Evolutionary conservation across 2,888 invertebrate species (phyloP).

Genomic region (Sarcophaga rosellei): DNA sequence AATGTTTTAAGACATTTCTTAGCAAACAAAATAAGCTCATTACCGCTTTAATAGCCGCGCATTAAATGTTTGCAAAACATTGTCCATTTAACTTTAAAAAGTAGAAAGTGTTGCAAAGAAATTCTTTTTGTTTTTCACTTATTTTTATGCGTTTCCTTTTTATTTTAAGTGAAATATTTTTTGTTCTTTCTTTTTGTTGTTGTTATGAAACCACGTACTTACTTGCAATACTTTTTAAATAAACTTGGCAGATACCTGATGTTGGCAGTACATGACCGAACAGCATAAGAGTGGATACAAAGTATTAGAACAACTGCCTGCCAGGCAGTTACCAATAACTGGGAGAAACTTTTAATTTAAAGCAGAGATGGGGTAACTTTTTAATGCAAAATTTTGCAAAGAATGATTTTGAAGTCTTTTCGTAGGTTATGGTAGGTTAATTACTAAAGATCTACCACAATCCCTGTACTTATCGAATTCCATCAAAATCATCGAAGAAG

Average conservation of each 20-base stretch:
- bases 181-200: neutral
- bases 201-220: conserved; percentile 28
- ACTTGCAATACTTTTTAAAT: neutral
- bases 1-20: too few species aligned
- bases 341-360: neutral
- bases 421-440: too few species aligned
- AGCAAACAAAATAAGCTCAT: neutral
- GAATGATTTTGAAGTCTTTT: too few species aligned
- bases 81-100: conserved; percentile 22
- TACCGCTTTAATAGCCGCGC: conserved; percentile 7
- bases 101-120: conserved; percentile 27
- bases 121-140: conserved; percentile 6
- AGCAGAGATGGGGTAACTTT: neutral
- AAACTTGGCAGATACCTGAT: conserved; percentile 10
- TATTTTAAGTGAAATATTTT: neutral
- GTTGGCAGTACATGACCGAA: neutral
- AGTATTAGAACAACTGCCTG: neutral
- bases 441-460: too few species aligned
- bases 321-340: neutral
- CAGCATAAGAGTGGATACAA: neutral
- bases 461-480: too few species aligned
- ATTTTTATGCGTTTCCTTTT: too few species aligned
- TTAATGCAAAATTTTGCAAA: neutral
- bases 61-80: conserved; percentile 4
- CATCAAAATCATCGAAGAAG: too few species aligned